Evolutionary conservation across 2,113 vertebrate genomes (phyloP), one percentile per base, ranked within the genome.

Genomic region (Chloebia gouldiae): DNA sequence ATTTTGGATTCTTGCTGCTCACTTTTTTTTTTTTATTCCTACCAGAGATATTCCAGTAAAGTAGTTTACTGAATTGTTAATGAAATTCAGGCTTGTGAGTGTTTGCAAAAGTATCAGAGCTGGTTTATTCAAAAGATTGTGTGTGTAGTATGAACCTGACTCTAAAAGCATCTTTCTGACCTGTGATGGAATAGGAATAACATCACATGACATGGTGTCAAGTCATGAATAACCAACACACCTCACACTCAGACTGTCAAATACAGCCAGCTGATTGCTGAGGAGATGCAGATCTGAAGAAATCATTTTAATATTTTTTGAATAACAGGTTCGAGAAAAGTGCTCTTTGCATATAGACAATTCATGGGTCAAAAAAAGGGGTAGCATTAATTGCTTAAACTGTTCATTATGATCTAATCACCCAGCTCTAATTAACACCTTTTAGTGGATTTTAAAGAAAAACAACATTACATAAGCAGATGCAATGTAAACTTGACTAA

Each of bases 321-420:
- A 94, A 78, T 71, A 90, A 64, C 68, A 84, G 75, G 85, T 92
- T 94, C 51, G 93, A 92, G 76, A 92, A 94, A 81, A 83, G 76
- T 56, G 81, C 72, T 92, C 79, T 86, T 86, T 86, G 76, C 82
- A 45, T 54, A 68, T 30, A 94, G 93, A 81, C 82, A 96, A 94
- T 92, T 95, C 88, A 80, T 84, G 92, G 90, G 95, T 94, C 94
- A 94, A 30, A 86, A 86, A 91, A 86, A 81, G 28, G 71, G 47
- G 71, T 66, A 73, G 44, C 79, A 88, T 90, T 92, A 95, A 94
- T 90, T 92, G 76, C 79, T 78, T 93, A 88, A 94, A 88, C 88
- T 90, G 75, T 95, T 96, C 93, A 94, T 95, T 96, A 94, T 80
- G 76, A 92, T 68, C 85, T 92, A 93, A 95, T 96, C 64, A 64